phyloP scores from a whole-genome alignment of 1,140 invertebrate species.

The Sycobia sp. region DNA sequence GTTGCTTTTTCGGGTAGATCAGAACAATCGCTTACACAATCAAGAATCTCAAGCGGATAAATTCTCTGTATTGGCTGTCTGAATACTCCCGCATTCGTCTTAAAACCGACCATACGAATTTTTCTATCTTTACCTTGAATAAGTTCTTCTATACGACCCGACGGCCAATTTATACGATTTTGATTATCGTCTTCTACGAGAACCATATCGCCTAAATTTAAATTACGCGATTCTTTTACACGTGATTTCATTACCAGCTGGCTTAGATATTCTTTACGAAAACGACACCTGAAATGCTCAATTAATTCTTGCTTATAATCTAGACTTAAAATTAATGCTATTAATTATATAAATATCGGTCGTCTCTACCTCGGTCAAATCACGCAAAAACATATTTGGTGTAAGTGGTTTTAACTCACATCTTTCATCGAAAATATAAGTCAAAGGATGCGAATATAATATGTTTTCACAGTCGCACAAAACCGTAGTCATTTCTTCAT shows the following conservation, averaged over 20 bases:
- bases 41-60: no score
- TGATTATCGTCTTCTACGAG: no score
- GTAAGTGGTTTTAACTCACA: slow-evolving; percentile 35
- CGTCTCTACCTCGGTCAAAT: slow-evolving; percentile 25
- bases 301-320: slow-evolving; percentile 27
- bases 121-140: background rate
- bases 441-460: slow-evolving; percentile 45
- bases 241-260: no score
- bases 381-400: slow-evolving; percentile 40
- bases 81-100: background rate
- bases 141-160: background rate
- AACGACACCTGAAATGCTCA: slow-evolving; percentile 31
- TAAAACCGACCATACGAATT: background rate
- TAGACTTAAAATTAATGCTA: slow-evolving; percentile 11
- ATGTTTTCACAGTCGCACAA: slow-evolving; percentile 32
- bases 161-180: slow-evolving; percentile 16
- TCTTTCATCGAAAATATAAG: slow-evolving; percentile 38
- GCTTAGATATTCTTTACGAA: slow-evolving; percentile 38
- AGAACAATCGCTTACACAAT: no score
- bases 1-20: no score
- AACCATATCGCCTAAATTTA: slow-evolving; percentile 2
- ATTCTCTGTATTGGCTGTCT: slow-evolving; percentile 10
- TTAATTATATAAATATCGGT: slow-evolving; percentile 35
- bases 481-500: slow-evolving; percentile 45
- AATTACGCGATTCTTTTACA: background rate